phyloP scores from a whole-genome alignment of 2,888 invertebrate species.

The Adelphocoris suturalis region DNA sequence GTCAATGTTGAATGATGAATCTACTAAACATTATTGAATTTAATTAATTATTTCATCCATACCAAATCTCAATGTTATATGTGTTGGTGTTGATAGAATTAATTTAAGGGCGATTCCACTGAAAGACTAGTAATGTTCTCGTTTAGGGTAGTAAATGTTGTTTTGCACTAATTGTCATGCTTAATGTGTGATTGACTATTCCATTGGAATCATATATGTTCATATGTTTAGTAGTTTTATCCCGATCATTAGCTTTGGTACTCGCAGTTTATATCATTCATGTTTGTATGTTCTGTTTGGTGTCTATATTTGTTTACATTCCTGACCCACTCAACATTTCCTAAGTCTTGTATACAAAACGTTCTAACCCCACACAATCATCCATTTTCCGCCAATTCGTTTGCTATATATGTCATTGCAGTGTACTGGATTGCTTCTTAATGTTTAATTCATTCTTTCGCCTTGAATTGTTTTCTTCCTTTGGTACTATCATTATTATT shows the following conservation, averaged over 20 bases:
- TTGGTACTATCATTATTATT: too few relatives aligned
- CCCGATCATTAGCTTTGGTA: not conserved
- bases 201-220: not conserved
- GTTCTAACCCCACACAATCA: not conserved
- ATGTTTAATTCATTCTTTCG: too few relatives aligned
- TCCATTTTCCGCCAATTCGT: not conserved
- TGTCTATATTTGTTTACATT: not conserved
- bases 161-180: not conserved
- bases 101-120: too few relatives aligned
- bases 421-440: too few relatives aligned
- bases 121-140: not conserved
- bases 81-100: too few relatives aligned
- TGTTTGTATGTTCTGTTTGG: not conserved
- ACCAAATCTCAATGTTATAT: too few relatives aligned
- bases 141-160: conserved; percentile 16
- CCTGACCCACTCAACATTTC: not conserved
- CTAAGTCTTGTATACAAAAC: not conserved
- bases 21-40: too few relatives aligned
- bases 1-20: too few relatives aligned
- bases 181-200: not conserved
- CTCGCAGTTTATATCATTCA: not conserved
- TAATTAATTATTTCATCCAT: too few relatives aligned
- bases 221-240: not conserved
- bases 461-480: too few relatives aligned
- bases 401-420: too few relatives aligned